phyloP scores from a whole-genome alignment of 2,113 vertebrate genomes.

The Hystrix brachyura region DNA sequence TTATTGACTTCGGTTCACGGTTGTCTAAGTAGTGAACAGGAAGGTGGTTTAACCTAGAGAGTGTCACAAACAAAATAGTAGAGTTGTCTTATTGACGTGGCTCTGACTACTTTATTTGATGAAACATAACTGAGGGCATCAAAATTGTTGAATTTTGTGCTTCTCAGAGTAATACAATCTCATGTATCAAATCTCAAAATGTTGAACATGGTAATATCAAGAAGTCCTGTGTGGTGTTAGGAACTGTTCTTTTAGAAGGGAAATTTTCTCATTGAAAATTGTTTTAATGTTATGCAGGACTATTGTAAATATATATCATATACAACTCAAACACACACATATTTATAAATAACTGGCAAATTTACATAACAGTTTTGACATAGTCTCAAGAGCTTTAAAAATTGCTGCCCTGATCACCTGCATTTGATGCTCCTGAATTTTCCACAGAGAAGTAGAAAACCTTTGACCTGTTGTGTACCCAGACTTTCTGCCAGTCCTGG shows the following conservation, averaged over 20 bases:
- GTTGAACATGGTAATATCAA: not conserved
- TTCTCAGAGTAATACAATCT: slow-evolving; percentile 42
- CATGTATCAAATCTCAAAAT: not conserved
- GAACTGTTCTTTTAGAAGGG: not conserved
- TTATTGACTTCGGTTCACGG: not conserved
- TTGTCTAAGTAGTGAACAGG: not conserved
- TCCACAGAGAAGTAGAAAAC: not conserved
- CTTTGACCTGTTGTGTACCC: not conserved
- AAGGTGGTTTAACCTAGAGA: not conserved
- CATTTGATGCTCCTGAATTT: not conserved
- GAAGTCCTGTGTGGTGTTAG: not conserved
- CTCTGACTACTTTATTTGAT: not conserved
- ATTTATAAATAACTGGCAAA: not conserved
- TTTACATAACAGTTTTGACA: not conserved
- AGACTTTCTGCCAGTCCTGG: not conserved
- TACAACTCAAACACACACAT: not conserved
- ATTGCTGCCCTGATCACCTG: not conserved
- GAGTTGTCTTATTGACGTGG: not conserved
- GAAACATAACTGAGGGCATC: not conserved
- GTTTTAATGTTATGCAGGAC: not conserved
- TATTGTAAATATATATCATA: not conserved
- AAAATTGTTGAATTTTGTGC: not conserved
- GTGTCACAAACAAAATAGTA: not conserved
- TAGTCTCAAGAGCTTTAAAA: slow-evolving; percentile 33
- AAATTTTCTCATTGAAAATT: slow-evolving; percentile 21